Evolutionary conservation across 2,888 invertebrate genomes (phyloP).

Genomic region (Philereme vetulata): DNA sequence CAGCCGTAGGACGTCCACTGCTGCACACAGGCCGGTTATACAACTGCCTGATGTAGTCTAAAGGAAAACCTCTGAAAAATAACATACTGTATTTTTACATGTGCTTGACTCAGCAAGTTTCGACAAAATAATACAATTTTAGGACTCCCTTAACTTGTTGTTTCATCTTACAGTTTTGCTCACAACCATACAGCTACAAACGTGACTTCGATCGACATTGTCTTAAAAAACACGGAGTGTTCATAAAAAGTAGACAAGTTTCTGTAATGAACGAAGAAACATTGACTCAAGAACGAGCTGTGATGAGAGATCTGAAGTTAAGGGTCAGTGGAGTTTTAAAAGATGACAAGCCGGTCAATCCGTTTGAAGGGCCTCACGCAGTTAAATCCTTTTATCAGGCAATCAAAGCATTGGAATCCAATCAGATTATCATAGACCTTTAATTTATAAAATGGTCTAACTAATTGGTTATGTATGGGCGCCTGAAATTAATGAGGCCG

Average conservation of each 20-base stretch:
- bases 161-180: conserved; percentile 59
- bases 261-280: conserved; percentile 66
- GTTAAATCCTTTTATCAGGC: conserved; percentile 55
- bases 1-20: no score
- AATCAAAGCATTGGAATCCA: conserved; percentile 52
- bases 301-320: conserved; percentile 59
- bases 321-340: conserved; percentile 49
- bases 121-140: no score
- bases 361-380: conserved; percentile 59
- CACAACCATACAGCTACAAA: conserved; percentile 72
- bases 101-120: no score
- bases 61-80: no score
- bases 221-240: conserved; percentile 69
- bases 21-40: no score
- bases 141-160: neutral
- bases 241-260: conserved; percentile 59
- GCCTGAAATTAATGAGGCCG: no score
- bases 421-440: conserved; percentile 45
- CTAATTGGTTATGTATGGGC: no score
- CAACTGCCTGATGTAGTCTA: no score
- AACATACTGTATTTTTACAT: no score
- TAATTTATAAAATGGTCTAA: no score
- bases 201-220: conserved; percentile 71
- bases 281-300: conserved; percentile 52
- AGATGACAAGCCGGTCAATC: conserved; percentile 51